A percentile compares a stretch with the other conserved stretches of the same genome.
Evolutionary conservation across 2,888 invertebrate species (phyloP).

Genomic region (Drosophila formosana): DNA sequence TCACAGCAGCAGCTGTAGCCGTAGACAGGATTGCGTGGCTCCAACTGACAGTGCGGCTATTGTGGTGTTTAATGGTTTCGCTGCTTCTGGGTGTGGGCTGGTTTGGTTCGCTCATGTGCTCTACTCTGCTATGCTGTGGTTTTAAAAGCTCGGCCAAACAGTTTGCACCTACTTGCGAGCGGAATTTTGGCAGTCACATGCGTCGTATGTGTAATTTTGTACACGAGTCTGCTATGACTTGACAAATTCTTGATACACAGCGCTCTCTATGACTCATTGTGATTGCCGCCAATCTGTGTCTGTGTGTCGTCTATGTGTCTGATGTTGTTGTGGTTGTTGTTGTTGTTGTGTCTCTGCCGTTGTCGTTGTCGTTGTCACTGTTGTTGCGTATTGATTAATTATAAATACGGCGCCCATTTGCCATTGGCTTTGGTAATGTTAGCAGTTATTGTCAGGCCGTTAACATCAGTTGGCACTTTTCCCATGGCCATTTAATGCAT

Average conservation of each 20-base stretch:
- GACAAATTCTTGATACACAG: conserved; percentile 42
- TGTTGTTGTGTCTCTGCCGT: conserved; percentile 1
- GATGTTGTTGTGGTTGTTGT: conserved; percentile 1
- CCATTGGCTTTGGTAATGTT: conserved; percentile 38
- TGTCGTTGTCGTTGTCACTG: conserved; percentile 8
- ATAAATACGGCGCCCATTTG: conserved; percentile 30
- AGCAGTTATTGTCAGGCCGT: conserved; percentile 43
- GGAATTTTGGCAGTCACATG: conserved; percentile 48
- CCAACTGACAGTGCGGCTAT: conserved; percentile 1
- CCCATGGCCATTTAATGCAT: conserved; percentile 68
- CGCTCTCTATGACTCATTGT: conserved; percentile 44
- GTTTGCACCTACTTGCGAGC: conserved; percentile 38
- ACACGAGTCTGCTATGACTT: conserved; percentile 41
- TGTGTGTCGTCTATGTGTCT: conserved; percentile 1
- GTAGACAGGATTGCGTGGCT: conserved; percentile 27
- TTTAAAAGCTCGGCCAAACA: conserved; percentile 40
- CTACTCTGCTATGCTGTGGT: conserved; percentile 27
- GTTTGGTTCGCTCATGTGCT: too few relatives aligned
- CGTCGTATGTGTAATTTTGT: conserved; percentile 48
- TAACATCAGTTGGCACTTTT: conserved; percentile 61
- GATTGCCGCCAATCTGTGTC: conserved; percentile 9
- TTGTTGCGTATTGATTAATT: conserved; percentile 57
- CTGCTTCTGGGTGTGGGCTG: conserved; percentile 5
- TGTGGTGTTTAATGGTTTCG: conserved; percentile 6
- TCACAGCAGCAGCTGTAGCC: conserved; percentile 21